Conservation (phyloP, 2,113 vertebrate species). For the Sprattus sprattus region DNA sequence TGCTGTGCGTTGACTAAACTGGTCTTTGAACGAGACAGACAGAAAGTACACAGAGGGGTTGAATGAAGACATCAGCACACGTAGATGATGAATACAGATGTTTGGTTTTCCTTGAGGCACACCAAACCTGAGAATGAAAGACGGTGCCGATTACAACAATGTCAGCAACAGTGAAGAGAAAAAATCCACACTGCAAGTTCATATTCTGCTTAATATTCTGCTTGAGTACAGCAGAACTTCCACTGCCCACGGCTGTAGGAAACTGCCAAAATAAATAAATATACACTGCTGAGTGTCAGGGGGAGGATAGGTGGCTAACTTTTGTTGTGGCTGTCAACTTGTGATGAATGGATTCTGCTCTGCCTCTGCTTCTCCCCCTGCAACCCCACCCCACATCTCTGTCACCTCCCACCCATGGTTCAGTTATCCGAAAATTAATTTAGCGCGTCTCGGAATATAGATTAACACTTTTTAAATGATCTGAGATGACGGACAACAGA, state of each 20-base stretch:
- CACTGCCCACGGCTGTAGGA: constrained; percentile 15
- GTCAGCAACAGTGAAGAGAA: neutral
- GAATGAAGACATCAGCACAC: neutral
- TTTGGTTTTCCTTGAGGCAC: neutral
- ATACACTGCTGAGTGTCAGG: constrained; percentile 37
- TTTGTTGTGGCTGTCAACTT: constrained; percentile 21
- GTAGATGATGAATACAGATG: neutral
- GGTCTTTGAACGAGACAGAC: constrained; percentile 23
- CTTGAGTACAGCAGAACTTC: neutral
- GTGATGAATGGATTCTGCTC: constrained; percentile 27
- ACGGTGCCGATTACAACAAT: neutral
- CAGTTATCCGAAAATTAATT: constrained; percentile 17
- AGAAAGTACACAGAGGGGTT: neutral
- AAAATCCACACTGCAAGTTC: neutral
- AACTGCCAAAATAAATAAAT: constrained; percentile 22
- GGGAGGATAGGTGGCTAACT: constrained; percentile 4
- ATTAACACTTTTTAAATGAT: constrained; percentile 30
- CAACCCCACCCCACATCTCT: neutral
- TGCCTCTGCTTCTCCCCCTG: neutral
- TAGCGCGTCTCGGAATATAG: constrained; percentile 23
- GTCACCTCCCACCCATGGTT: neutral
- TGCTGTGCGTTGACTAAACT: constrained; percentile 60
- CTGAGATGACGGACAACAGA: constrained; percentile 29
- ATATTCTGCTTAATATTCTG: neutral
- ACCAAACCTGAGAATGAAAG: neutral